A percentile compares a stretch with the other conserved stretches of the same genome.
Conservation (phyloP, 2,113 vertebrate species). For the Motacilla tschutschensis region DNA sequence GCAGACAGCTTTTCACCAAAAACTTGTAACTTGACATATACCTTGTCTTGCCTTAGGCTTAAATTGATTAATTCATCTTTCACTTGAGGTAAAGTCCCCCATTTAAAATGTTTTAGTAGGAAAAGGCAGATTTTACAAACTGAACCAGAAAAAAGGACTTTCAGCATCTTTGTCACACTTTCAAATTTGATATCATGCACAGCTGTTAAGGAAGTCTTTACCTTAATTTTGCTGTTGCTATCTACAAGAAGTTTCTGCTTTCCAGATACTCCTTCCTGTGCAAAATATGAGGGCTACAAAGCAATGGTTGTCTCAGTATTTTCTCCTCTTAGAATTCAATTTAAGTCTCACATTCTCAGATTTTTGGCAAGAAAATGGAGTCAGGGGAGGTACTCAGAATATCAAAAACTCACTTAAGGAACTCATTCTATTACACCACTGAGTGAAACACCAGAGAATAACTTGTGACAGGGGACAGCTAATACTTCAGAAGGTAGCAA, state of each 20-base stretch:
- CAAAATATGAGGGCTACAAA: not conserved
- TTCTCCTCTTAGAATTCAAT: not conserved
- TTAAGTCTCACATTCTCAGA: not conserved
- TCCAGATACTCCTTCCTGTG: not conserved
- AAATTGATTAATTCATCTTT: constrained; percentile 62
- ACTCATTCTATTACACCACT: not conserved
- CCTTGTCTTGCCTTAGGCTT: constrained; percentile 56
- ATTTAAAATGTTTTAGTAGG: constrained; percentile 43
- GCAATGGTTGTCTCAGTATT: not conserved
- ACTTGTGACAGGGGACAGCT: not conserved
- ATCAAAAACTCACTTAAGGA: not conserved
- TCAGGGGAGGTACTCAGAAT: not conserved
- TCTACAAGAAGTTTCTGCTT: not conserved
- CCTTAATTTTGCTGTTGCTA: not conserved
- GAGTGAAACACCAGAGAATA: not conserved
- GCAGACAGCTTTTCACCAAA: constrained; percentile 45
- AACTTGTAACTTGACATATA: constrained; percentile 50
- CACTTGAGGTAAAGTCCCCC: constrained; percentile 35
- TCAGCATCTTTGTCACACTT: not conserved
- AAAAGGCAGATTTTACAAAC: constrained; percentile 23
- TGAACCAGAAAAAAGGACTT: constrained; percentile 10
- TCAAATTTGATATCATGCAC: not conserved
- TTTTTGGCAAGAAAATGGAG: not conserved
- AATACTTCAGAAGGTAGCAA: not conserved
- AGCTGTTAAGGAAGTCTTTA: not conserved